Evolutionary conservation across 1,140 invertebrate species (phyloP), one percentile per base, ranked within the genome.

Genomic region (Drusus annulatus): DNA sequence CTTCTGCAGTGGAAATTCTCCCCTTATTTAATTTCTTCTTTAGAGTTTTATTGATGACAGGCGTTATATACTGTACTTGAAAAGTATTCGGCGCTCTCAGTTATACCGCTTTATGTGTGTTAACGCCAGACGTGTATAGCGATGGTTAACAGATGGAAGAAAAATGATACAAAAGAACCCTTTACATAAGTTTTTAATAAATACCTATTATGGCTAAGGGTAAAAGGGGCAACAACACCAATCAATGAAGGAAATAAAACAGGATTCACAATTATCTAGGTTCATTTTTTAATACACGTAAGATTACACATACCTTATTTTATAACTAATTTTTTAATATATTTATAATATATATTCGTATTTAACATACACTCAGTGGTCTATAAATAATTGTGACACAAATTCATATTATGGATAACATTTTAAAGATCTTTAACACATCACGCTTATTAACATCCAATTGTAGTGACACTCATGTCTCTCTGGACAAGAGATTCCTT

Each of bases 261-360:
- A 78, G n/a, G 2, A 74, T 77, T 81, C 80, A 81, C 75, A 81
- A 81, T 83, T 83, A 83, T 78, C 82, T 83, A 83, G 81, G 56
- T 83, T 83, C 79, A 77, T 80, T 80, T 83, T 82, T 83, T 79
- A 83, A 83, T 83, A 83, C 80, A 83, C 78, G 80, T 83, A 83
- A 77, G 81, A 83, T 83, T 83, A 83, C 82, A 83, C 76, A 83
- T 83, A 83, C 76, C 77, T 82, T 80, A 77, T 77, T 76, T 81
- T 75, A 83, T 76, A 80, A 76, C 80, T 83, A 83, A 62, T 68
- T 50, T 54, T 76, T 80, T 79, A 68, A 82, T 82, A 81, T 71
- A 80, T 77, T 76, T 81, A 81, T 77, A 78, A 83, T 80, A 80
- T 68, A 80, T 76, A 82, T 77, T 80, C 65, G 76, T 78, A 77